Conservation (phyloP, 2,113 vertebrate genomes). For the Thunnus thynnus region DNA sequence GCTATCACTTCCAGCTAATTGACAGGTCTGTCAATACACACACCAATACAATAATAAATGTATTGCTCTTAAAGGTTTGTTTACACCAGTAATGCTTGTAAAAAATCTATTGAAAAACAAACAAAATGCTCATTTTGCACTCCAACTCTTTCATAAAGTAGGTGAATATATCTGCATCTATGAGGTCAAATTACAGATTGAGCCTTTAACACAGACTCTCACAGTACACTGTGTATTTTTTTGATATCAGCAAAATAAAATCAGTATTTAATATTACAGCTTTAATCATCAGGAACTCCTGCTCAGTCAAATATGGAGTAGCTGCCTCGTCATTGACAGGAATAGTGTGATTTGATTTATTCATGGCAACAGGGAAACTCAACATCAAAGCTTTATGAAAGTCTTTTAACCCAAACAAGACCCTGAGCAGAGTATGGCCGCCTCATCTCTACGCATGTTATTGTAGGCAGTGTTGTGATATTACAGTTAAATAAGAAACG, state of each 20-base stretch:
- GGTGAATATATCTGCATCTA: neutral
- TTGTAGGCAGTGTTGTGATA: neutral
- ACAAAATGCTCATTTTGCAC: neutral
- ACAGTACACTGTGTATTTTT: neutral
- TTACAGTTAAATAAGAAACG: neutral
- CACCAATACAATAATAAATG: neutral
- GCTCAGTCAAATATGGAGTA: conserved; percentile 13
- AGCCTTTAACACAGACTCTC: neutral
- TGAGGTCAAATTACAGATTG: neutral
- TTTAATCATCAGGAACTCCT: neutral
- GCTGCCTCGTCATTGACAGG: conserved; percentile 7
- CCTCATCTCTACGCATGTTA: neutral
- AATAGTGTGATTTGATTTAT: conserved; percentile 56
- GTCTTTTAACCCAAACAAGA: conserved; percentile 34
- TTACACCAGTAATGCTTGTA: neutral
- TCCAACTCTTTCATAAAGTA: neutral
- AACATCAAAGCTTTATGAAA: conserved; percentile 59
- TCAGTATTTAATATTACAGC: conserved; percentile 17
- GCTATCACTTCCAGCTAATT: too few species aligned
- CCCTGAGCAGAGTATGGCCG: neutral
- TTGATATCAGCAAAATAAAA: neutral
- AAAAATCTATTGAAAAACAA: neutral
- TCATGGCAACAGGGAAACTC: conserved; percentile 60
- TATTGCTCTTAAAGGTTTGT: neutral
- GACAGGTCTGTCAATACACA: neutral